Base-by-base conservation (phyloP, 1,140 invertebrate genomes). In the Macrosteles quadrilineatus region DNA sequence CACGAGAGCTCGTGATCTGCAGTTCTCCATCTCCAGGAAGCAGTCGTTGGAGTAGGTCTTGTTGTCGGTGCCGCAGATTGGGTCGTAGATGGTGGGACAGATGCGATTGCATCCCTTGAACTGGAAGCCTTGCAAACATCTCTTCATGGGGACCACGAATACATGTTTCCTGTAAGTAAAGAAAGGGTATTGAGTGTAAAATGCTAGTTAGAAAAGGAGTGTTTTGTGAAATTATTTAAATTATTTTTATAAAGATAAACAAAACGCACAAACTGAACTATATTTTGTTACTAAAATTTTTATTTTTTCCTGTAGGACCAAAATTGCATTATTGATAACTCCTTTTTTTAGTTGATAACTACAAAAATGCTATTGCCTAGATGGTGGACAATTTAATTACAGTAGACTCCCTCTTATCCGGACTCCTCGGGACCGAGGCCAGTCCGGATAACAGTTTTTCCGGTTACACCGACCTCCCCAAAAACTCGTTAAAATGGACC, bases 21-120 rank as follows among this genome's bases (percentile, higher is more conserved):
- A 96, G 74, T 92, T 94, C 81, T 95, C 92, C 77, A 95, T 91
- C 78, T 93, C 89, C 73, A 97, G 84, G 85, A 97, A 96, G 79
- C 96, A 98, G 73, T 90, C 90, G 80, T 97, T 97, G 74, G 90
- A 90, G 85, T 97, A 97, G 0, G 93, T 96, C 82, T 91, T 92
- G 45, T 87, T 87, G 78, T 98, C 94, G 0, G 89, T 91, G 21
- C 92, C 95, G 80, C 95, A 98, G 12, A 96, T 91, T 0, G 93
- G 94, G 76, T 96, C 91, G 78, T 93, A 94, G 68, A 92, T 90
- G 0, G 87, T 84, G 1, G 92, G 89, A 78, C 94, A 97, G 70
- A 95, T 91, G 75, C 88, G 87, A 23, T 92, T 90, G 76, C 95
- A 97, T 19, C 93, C 93, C 50, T 88, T 86, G 80, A 94, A 94